Percentiles rank a stretch among this genome's conserved stretches.
phyloP scores from a whole-genome alignment of 2,113 vertebrate genomes.

The Rhynchopsitta pachyrhyncha region DNA sequence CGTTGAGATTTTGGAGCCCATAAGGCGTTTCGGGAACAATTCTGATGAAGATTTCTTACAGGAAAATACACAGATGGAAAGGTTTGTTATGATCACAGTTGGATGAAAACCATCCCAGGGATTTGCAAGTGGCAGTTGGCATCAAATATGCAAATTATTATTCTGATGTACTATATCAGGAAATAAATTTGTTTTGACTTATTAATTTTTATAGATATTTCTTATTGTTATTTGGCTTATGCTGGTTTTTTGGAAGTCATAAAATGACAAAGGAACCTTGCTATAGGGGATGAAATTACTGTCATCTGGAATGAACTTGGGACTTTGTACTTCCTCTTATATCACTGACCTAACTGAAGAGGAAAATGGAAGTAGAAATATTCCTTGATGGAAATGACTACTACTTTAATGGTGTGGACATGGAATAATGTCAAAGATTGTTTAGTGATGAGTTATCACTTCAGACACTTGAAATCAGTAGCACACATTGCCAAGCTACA shows the following conservation, averaged over 20 bases:
- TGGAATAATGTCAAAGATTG: neutral
- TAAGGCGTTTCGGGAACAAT: conserved; percentile 2
- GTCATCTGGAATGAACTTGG: neutral
- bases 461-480: neutral
- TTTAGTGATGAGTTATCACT: neutral
- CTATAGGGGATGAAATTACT: neutral
- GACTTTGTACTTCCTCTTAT: neutral
- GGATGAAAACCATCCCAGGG: conserved; percentile 1
- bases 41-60: conserved; percentile 28
- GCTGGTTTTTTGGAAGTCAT: neutral
- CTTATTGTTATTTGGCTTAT: neutral
- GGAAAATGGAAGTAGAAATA: neutral
- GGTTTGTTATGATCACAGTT: conserved; percentile 17
- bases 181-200: conserved; percentile 33
- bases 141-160: conserved; percentile 36
- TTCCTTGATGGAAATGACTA: neutral
- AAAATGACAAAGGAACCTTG: neutral
- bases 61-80: conserved; percentile 38
- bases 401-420: neutral
- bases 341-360: neutral
- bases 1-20: neutral
- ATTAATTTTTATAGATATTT: conserved; percentile 35
- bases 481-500: neutral
- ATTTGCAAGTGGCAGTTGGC: conserved; percentile 40
- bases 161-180: neutral